Conservation (phyloP, 1,140 invertebrate genomes). For the Asbolus verrucosus region DNA sequence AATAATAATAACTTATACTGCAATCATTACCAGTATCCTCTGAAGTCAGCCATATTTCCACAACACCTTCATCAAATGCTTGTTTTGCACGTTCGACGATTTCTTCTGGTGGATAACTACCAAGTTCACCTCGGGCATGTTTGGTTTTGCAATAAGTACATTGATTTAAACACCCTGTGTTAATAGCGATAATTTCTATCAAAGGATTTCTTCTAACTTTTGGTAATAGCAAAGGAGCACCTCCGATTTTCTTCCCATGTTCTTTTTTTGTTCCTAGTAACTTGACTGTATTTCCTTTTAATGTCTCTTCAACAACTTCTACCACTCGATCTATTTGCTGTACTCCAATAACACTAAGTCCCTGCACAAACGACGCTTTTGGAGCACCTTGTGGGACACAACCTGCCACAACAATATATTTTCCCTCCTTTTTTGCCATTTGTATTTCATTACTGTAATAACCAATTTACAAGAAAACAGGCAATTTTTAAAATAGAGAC, state of each 20-base stretch:
- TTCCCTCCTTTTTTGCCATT: conserved; percentile 78
- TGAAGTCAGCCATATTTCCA: conserved; percentile 98
- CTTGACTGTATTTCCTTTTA: conserved; percentile 91
- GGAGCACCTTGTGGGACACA: conserved; percentile 95
- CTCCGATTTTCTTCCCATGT: conserved; percentile 85
- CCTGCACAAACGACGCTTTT: conserved; percentile 79
- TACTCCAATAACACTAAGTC: conserved; percentile 93
- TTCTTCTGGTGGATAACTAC: conserved; percentile 90
- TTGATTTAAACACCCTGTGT: conserved; percentile 97
- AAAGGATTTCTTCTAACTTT: conserved; percentile 96
- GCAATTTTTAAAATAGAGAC: conserved; percentile 38
- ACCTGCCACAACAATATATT: conserved; percentile 93
- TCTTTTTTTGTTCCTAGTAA: conserved; percentile 86
- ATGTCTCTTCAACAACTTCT: conserved; percentile 97
- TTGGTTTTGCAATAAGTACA: conserved; percentile 99
- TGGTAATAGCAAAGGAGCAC: conserved; percentile 87
- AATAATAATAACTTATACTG: too few relatives aligned
- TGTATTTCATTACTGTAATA: conserved; percentile 87
- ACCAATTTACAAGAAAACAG: neutral
- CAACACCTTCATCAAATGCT: conserved; percentile 93
- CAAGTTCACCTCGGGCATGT: conserved; percentile 94
- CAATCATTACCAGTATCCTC: conserved; percentile 97
- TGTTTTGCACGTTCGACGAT: conserved; percentile 83
- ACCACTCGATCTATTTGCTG: conserved; percentile 99
- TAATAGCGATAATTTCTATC: conserved; percentile 98